phyloP scores from a whole-genome alignment of 2,113 vertebrate species.

The Lates calcarifer region DNA sequence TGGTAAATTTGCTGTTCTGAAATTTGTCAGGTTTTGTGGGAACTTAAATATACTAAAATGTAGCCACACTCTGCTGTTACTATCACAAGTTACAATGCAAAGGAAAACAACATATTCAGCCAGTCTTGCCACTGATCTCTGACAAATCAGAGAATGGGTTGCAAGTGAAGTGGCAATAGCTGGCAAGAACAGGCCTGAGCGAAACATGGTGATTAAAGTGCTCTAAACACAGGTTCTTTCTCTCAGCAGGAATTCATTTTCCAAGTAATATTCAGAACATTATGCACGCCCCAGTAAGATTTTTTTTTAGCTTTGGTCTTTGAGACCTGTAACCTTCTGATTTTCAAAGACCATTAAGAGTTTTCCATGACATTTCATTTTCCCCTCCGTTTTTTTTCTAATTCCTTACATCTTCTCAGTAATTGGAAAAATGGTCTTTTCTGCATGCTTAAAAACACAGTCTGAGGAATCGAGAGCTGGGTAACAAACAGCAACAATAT shows the following conservation, averaged over 20 bases:
- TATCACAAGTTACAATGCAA: background rate
- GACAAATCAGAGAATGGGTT: background rate
- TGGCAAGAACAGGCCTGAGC: background rate
- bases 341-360: conserved; percentile 23
- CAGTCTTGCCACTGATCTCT: background rate
- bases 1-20: conserved; percentile 4
- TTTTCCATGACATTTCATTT: conserved; percentile 36
- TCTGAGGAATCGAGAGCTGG: background rate
- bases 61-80: background rate
- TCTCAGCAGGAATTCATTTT: conserved; percentile 10
- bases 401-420: background rate
- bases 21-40: background rate
- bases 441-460: background rate
- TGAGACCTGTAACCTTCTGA: conserved; percentile 21
- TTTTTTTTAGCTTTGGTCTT: background rate
- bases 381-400: background rate
- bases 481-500: conserved; percentile 1
- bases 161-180: background rate
- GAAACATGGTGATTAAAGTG: conserved; percentile 20
- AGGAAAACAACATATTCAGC: background rate
- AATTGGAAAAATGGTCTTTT: conserved; percentile 21
- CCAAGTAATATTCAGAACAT: conserved; percentile 2
- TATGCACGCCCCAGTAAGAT: background rate
- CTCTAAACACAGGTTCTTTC: conserved; percentile 8
- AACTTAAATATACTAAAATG: background rate